Evolutionary conservation across 2,113 vertebrate species (phyloP), one percentile per base, ranked within the genome.

Genomic region (Nesogale talazaci): DNA sequence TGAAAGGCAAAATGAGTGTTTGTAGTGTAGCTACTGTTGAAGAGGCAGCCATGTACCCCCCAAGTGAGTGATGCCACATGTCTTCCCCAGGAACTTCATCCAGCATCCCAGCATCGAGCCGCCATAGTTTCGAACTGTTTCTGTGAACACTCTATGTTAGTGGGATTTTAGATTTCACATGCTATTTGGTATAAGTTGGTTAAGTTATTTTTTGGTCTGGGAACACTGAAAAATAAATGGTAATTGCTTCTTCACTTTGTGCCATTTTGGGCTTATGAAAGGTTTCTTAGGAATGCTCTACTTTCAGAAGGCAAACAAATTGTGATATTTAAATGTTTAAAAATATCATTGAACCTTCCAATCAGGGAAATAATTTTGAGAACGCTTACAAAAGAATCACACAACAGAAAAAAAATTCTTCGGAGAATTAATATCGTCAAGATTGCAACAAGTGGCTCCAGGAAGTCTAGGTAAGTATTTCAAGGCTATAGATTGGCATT

Each of bases 391-490:
- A 69, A 46, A 88, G 36, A 91, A 46, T 31, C 46, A 0, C 2
- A 29, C 23, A 65, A 70, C 15, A 19, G 36, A 42, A 40, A 76
- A 65, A 57, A 15, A 91, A 70, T 38, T 3, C 42, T 91, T 82
- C 75, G 25, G 25, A 82, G 36, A 86, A 81, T 76, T 65, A 94
- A 57, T 46, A 76, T 29, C 34, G 86, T 95, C 61, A 84, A 46
- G 72, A 89, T 83, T 93, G 89, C 74, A 93, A 94, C 78, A 15
- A 83, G 59, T 87, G 76, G 78, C 82, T 91, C 91, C 63, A 92
- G 82, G 90, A 93, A 94, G 63, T 89, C 57, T 94, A 83, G n/a
- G 70, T 94, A 83, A 29, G 65, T 88, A 94, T 89, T 96, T 91
- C 81, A 84, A 83, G 61, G 90, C 92, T 95, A 38, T 82, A 90